A percentile compares a stretch with the other conserved stretches of the same genome.
Evolutionary conservation across 1,140 invertebrate species (phyloP).

Genomic region (Zaprionus taronus): DNA sequence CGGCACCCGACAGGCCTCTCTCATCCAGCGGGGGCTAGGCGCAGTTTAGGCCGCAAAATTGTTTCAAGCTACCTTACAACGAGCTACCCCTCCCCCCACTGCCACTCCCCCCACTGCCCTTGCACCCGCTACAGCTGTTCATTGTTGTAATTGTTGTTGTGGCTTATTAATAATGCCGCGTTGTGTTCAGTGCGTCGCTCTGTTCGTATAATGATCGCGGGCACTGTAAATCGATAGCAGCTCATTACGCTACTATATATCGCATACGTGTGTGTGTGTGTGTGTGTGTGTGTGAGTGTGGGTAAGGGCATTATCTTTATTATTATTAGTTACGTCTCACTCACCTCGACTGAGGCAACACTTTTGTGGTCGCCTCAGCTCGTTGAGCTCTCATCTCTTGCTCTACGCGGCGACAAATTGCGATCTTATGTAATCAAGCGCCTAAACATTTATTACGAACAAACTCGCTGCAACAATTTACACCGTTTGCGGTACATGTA

Average conservation of each 20-base stretch:
- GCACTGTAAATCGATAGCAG: constrained; percentile 51
- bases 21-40: constrained; percentile 51
- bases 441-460: constrained; percentile 60
- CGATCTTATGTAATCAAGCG: constrained; percentile 60
- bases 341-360: constrained; percentile 38
- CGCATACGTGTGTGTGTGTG: background rate
- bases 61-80: constrained; percentile 59
- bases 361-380: constrained; percentile 43
- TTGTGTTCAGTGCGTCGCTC: constrained; percentile 4
- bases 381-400: background rate
- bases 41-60: constrained; percentile 58
- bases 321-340: constrained; percentile 54
- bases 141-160: constrained; percentile 54
- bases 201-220: constrained; percentile 27
- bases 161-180: constrained; percentile 57
- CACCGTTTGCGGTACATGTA: constrained; percentile 38
- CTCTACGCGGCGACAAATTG: constrained; percentile 45
- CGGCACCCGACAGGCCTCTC: constrained; percentile 41
- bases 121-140: constrained; percentile 26
- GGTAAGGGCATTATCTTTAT: constrained; percentile 30
- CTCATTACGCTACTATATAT: constrained; percentile 39
- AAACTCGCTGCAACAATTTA: constrained; percentile 51
- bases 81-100: constrained; percentile 3
- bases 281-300: background rate
- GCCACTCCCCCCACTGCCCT: too few species aligned